Evolutionary conservation across 2,888 invertebrate genomes (phyloP), one percentile per base, ranked within the genome.

Genomic region (Lepeophtheirus nordmannii): DNA sequence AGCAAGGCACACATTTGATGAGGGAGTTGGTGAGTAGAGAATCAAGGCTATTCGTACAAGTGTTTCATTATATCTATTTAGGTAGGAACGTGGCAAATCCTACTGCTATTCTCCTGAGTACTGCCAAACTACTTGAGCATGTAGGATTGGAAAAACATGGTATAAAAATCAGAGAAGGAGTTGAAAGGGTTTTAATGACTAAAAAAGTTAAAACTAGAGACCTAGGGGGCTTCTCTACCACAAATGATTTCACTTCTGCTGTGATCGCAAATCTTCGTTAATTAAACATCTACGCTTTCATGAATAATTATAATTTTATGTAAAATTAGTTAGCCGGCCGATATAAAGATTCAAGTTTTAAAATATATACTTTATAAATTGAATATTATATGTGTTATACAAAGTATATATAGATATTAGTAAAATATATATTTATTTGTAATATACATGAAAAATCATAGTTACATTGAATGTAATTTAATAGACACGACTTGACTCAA

Each of bases 1-100:
- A 71, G 94, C 97, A 70, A 84, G 96, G 59, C 96, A 97, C 77
- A 92, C 94, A 1, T 97, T 92, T 75, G 86, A 90, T 1, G 88
- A 89, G 72, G 86, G 91, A 40, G 91, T 90, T 9, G 94, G 94
- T 69, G 90, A 87, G 78, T 62, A 14, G 17, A 17, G 17, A 5
- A 5, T 5, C 2, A 46, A 46, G 1, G 8, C 53, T 5, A 5
- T 14, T 17, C 53, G 8, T 2, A 46, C 53, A 8, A 46, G 8
- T 46, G 14, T 9, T 58, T 1, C 2, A 23, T 30, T 58, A 1
- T 7, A 14, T 60, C 37, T 60, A 11, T 1, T 22, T 37, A 63
- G 63, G 63, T 10, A 20, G 56, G 1, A 90, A 91, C 79, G 87
- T 96, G 69, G 98, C 98, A 58, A 98, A 98, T 79, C 98, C 98